These are phyloP conservation scores for Leptinotarsa undecemlineata DNA, from an alignment of 1,140 invertebrate species.

Conservation along the genomic window DNA sequence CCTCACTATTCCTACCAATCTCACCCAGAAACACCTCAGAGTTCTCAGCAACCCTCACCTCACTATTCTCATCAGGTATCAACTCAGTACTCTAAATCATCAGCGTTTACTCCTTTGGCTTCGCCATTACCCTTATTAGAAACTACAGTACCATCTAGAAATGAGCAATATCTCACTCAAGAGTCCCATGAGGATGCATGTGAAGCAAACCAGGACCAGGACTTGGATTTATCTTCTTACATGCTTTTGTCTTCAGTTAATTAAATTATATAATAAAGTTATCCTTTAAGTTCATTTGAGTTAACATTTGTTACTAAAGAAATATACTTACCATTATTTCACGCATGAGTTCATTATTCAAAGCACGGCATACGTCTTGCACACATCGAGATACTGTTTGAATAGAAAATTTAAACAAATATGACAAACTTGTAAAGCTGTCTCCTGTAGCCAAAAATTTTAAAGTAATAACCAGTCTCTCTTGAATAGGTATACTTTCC, in stretches of 20 bases:
- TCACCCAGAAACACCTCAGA: not conserved
- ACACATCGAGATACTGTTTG: constrained; percentile 41
- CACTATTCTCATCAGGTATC: too few relatives aligned
- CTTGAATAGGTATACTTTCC: constrained; percentile 42
- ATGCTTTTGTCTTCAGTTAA: too few relatives aligned
- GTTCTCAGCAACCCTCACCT: too few relatives aligned
- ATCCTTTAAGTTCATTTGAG: too few relatives aligned
- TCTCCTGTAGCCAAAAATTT: constrained; percentile 46
- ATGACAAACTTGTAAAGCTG: constrained; percentile 44
- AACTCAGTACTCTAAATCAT: not conserved
- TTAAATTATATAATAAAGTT: too few relatives aligned
- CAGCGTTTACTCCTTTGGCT: not conserved
- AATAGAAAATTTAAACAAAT: constrained; percentile 48
- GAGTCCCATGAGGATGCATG: too few relatives aligned
- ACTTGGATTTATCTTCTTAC: not conserved
- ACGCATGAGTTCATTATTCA: constrained; percentile 17
- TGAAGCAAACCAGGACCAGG: not conserved
- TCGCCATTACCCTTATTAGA: too few relatives aligned
- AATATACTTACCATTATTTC: constrained; percentile 13
- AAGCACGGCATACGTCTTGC: constrained; percentile 19
- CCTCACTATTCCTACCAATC: constrained; percentile 17
- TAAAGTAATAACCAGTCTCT: constrained; percentile 44
- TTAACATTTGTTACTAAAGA: too few relatives aligned
- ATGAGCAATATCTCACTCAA: too few relatives aligned
- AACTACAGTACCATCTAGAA: too few relatives aligned